These are phyloP conservation scores for Calameuta filiformis DNA, from an alignment of 2,888 invertebrate genomes.

Conservation along the genomic window DNA sequence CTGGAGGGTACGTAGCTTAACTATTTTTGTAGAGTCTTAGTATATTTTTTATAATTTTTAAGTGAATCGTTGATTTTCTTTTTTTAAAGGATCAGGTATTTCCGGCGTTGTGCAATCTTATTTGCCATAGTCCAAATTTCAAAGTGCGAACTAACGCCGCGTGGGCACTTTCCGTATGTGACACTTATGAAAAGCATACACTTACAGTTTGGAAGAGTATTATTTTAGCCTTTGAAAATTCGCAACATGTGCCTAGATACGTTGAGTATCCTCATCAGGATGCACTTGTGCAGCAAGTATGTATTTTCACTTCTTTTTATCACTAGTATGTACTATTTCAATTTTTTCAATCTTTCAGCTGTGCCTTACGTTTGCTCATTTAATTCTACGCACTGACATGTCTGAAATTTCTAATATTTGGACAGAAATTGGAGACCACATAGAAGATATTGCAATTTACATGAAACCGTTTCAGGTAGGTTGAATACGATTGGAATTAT, in stretches of 20 bases:
- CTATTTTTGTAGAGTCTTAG: slow-evolving; percentile 3
- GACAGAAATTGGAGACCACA: slow-evolving; percentile 52
- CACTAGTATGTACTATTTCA: neutral
- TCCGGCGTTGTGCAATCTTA: slow-evolving; percentile 73
- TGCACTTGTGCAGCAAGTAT: slow-evolving; percentile 84
- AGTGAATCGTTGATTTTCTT: slow-evolving; percentile 11
- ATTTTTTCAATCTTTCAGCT: slow-evolving; percentile 67
- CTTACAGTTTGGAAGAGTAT: slow-evolving; percentile 77
- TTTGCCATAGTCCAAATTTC: slow-evolving; percentile 82
- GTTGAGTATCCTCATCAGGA: slow-evolving; percentile 89
- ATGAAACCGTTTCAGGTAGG: slow-evolving; percentile 58
- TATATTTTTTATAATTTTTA: neutral
- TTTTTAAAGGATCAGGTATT: slow-evolving; percentile 73
- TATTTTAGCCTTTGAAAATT: slow-evolving; percentile 80
- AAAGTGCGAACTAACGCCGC: slow-evolving; percentile 93
- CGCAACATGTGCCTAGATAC: slow-evolving; percentile 82
- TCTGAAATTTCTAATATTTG: slow-evolving; percentile 53
- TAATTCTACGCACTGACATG: slow-evolving; percentile 66
- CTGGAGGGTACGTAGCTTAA: slow-evolving; percentile 64
- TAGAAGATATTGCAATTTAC: slow-evolving; percentile 50
- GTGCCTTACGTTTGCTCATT: slow-evolving; percentile 79
- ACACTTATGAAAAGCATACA: slow-evolving; percentile 73
- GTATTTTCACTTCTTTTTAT: slow-evolving; percentile 8
- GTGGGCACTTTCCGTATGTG: slow-evolving; percentile 76
- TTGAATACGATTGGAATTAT: neutral